Evolutionary conservation across 2,797 vertebrate genomes (phyloP).

Genomic region (Botia kubotai): DNA sequence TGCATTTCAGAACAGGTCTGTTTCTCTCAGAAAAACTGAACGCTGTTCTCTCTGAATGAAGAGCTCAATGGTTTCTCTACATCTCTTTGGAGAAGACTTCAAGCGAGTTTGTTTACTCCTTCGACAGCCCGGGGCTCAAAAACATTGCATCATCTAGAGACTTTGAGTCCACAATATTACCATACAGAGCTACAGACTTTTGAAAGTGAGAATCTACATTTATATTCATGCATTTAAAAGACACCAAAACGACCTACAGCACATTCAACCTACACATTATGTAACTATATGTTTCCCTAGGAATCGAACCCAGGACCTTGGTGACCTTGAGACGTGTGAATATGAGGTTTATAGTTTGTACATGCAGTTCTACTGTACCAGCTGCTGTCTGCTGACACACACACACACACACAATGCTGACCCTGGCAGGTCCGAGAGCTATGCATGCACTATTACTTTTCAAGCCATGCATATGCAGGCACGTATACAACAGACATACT

Average conservation of each 20-base stretch:
- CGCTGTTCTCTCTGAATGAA: not conserved
- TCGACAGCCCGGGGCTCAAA: not conserved
- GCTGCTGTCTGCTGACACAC: conserved; percentile 16
- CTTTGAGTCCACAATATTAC: not conserved
- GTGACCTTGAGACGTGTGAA: not conserved
- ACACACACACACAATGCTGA: not conserved
- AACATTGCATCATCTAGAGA: too few relatives aligned
- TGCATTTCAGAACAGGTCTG: too few relatives aligned
- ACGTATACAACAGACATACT: conserved; percentile 3
- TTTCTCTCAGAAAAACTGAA: not conserved
- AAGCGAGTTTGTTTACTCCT: conserved; percentile 6
- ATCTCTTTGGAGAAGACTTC: not conserved
- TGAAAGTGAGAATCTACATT: not conserved
- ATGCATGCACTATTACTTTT: conserved; percentile 8
- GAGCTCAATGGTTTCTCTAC: not conserved
- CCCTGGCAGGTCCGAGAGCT: conserved; percentile 12
- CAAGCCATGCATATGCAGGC: conserved; percentile 6
- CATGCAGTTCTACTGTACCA: conserved; percentile 8
- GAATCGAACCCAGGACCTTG: not conserved
- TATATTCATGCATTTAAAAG: not conserved
- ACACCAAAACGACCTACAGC: too few relatives aligned
- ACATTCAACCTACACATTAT: too few relatives aligned
- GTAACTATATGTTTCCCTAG: not conserved
- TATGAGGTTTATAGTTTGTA: not conserved
- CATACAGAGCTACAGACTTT: not conserved